Evolutionary conservation across 2,888 invertebrate species (phyloP).

Genomic region (Chouioia cunea): DNA sequence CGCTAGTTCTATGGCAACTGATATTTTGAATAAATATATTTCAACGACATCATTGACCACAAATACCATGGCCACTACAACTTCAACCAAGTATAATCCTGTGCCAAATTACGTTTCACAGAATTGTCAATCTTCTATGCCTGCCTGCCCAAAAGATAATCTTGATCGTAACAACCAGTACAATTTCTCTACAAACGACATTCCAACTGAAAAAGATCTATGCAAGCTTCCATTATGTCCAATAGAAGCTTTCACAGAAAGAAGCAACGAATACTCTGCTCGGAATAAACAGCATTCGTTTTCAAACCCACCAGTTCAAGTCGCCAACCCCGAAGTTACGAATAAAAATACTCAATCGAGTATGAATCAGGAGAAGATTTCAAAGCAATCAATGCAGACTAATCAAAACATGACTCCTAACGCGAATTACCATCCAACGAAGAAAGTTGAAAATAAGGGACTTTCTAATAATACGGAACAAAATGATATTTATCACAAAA

Average conservation of each 20-base stretch:
- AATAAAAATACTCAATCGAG: constrained; percentile 47
- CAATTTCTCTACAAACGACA: constrained; percentile 38
- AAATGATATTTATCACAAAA: constrained; percentile 54
- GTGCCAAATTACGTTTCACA: constrained; percentile 42
- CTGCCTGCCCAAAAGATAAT: constrained; percentile 37
- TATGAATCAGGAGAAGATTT: constrained; percentile 47
- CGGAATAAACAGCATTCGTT: constrained; percentile 37
- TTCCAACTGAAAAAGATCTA: constrained; percentile 41
- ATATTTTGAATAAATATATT: constrained; percentile 48
- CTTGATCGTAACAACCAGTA: constrained; percentile 35
- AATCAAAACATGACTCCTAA: constrained; percentile 30
- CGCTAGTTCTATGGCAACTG: constrained; percentile 46
- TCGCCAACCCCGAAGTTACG: constrained; percentile 14
- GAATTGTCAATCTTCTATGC: constrained; percentile 48
- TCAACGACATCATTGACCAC: constrained; percentile 40
- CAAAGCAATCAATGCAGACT: constrained; percentile 26
- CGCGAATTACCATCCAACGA: constrained; percentile 45
- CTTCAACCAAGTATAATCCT: constrained; percentile 37
- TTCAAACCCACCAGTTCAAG: constrained; percentile 21
- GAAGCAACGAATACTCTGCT: constrained; percentile 48
- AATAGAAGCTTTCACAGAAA: constrained; percentile 48
- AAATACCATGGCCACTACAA: constrained; percentile 35
- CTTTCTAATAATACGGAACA: constrained; percentile 42
- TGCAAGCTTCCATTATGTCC: constrained; percentile 50
- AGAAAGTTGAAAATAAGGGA: constrained; percentile 48